Evolutionary conservation across 1,140 invertebrate genomes (phyloP).

Genomic region (Bathynomus jamesi): DNA sequence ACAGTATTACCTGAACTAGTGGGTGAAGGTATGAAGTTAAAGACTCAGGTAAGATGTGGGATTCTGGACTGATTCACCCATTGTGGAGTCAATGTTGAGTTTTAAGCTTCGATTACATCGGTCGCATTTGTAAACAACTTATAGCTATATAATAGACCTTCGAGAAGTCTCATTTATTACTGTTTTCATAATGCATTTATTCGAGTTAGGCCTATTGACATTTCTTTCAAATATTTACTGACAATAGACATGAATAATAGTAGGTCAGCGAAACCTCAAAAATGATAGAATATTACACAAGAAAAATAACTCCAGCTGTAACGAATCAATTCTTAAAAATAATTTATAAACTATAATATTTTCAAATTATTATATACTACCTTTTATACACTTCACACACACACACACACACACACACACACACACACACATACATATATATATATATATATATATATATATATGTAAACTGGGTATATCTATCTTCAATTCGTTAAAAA

Average conservation of each 20-base stretch:
- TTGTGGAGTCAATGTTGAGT: neutral
- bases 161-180: neutral
- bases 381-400: too few species aligned
- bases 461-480: too few species aligned
- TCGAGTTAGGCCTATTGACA: neutral
- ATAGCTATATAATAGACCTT: neutral
- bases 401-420: too few species aligned
- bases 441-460: too few species aligned
- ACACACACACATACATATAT: too few species aligned
- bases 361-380: too few species aligned
- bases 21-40: neutral
- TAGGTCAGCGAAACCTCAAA: neutral
- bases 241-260: neutral
- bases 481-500: too few species aligned
- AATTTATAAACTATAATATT: too few species aligned
- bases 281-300: neutral
- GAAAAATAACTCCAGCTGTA: too few species aligned
- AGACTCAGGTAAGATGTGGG: neutral
- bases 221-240: neutral
- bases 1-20: neutral
- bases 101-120: neutral
- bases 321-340: too few species aligned
- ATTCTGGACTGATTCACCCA: neutral
- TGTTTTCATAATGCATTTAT: neutral
- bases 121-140: conserved; percentile 1